Evolutionary conservation across 1,140 invertebrate genomes (phyloP), one percentile per base, ranked within the genome.

Genomic region (Grapholita molesta): DNA sequence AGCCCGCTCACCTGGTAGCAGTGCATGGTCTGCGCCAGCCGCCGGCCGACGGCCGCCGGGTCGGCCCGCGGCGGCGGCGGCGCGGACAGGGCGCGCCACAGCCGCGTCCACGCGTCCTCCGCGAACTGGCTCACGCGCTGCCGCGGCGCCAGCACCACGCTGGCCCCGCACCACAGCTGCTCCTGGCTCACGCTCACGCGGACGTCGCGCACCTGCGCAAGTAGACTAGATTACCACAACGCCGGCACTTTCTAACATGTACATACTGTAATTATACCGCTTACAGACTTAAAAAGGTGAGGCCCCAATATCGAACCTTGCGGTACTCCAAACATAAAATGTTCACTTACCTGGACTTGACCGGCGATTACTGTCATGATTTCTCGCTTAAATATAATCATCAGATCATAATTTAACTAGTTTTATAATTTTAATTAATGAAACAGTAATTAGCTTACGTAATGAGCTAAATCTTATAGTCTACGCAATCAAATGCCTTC

Each of bases 71-170:
- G 89, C 53, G 93, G 93, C 69, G 92, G 92, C 0, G 83, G 79
- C 0, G 90, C 88, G 65, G 92, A 92, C 7, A 96, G 90, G 70
- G 94, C 93, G 66, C 96, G 95, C 96, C 96, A 97, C 24, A 97
- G 83, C 73, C 94, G 93, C 7, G 96, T 97, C 96, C 96, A 97
- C 55, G 96, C 94, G 82, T 97, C 96, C 53, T 94, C 94, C 67
- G 95, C 92, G 84, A 97, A 97, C 61, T 96, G 96, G 25, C 95
- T 93, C 21, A 97, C 91, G 65, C 96, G 93, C 80, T 97, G 96
- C 55, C 96, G 94, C 1, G 96, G 96, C 0, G 96, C 96, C 24
- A 97, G 89, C 18, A 97, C 89, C 94, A 97, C 96, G 78, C 96
- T 96, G 4, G 94, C 94, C 15, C 95, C 96, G 75, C 96, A 96